Base-by-base conservation (phyloP, 2,113 vertebrate species). In the Onychorhynchus coronatus region DNA sequence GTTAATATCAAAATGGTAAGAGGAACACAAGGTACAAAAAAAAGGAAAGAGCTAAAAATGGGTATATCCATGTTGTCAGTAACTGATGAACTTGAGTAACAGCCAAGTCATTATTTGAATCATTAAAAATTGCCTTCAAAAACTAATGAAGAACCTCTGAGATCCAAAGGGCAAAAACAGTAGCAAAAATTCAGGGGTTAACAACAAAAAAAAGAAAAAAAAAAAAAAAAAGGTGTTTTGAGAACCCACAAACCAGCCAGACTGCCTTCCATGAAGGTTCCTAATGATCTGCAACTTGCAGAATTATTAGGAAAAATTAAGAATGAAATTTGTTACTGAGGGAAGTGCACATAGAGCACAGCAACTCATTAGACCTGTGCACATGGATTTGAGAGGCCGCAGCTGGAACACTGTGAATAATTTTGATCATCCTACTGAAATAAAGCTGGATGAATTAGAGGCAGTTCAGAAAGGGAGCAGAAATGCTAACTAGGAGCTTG, bases 251-350 rank as follows among this genome's bases (percentile, higher is more conserved):
- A 47, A 35, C 22, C 68, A 67, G 37, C 7, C 59, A 71, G 56
- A 16, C 18, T 71, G 18, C 62, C 58, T 81, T 52, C 76, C 63
- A 8, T n/a, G 12, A 47, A 61, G 56, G 12, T 21, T 89, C 71
- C 58, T 92, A 73, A 70, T 70, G 58, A 61, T 41, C 88, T 9
- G 0, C 89, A 63, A 42, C 81, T 89, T 25, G 17, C 56, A 87
- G 46, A 80, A 33, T 75, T 67, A 74, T 49, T 56, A 89, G 35
- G 61, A 72, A 82, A 87, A 95, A 94, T 89, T 92, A 92, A 73
- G 68, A 81, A 52, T 20, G 28, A 35, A 47, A 84, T 83, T 80
- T 91, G 24, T 84, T 68, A 16, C 39, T 46, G 33, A 75, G 25
- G 3, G 0, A 11, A 63, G 17, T 3, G 19, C 61, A 42, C 39